Evolutionary conservation across 2,797 vertebrate genomes (phyloP), one percentile per base, ranked within the genome.

Genomic region (Myotis findleyi): DNA sequence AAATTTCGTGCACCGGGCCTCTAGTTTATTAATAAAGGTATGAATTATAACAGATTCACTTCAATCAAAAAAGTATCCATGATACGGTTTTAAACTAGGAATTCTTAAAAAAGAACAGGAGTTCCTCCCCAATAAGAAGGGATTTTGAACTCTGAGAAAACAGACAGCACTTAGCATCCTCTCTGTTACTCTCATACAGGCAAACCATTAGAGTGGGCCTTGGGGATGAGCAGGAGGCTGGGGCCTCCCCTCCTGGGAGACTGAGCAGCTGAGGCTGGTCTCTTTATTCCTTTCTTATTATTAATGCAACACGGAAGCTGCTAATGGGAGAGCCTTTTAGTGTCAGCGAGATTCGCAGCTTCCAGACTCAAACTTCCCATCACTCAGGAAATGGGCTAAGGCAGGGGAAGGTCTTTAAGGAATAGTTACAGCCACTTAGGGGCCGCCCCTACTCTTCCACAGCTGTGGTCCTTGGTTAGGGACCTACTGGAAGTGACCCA

Each of bases 301-400:
- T 95, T 97, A 96, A 98, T 59, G 68, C 59, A 96, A 95, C 81
- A 79, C 62, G 95, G 93, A 97, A 95, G 80, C 95, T 62, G 86
- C 95, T 97, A 97, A 98, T 87, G 89, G 96, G 91, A 83, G 93
- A 94, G 94, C 85, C 79, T 97, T 90, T 98, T 97, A 97, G 96
- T 87, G 95, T 96, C 82, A 97, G 96, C 38, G 86, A 96, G 96
- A 98, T 95, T 92, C 97, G 95, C 93, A 97, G 89, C 95, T 97
- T 94, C 27, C 86, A 97, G 96, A 95, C 69, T 71, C 81, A 92
- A 96, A 83, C 91, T 80, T 87, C 53, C 57, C 93, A 68, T 93
- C 86, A 89, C 25, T 96, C 90, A 88, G 86, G 90, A 97, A 97
- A 95, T 13, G 68, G 30, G 72, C 73, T 77, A 96, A 76, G 33